Conservation (phyloP, 2,888 invertebrate species). For the Ferrisia virgata region DNA sequence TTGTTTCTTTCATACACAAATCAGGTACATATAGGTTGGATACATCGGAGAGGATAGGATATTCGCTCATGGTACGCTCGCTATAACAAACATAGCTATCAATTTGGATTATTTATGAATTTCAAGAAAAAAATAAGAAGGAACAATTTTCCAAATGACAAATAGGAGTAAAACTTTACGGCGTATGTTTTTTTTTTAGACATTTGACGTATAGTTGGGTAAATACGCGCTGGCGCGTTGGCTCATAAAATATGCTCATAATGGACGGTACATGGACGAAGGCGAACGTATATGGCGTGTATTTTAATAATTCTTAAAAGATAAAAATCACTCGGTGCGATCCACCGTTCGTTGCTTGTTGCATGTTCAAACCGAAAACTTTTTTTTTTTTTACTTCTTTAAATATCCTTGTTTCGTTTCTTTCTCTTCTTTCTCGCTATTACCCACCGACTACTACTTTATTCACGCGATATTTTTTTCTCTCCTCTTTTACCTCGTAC, state of each 20-base stretch:
- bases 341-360: background rate
- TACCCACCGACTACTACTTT: conserved; percentile 13
- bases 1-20: background rate
- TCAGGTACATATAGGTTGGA: background rate
- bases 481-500: background rate
- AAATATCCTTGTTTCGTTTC: conserved; percentile 23
- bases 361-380: conserved; percentile 37
- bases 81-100: conserved; percentile 5
- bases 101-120: conserved; percentile 25
- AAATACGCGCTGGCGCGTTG: conserved; percentile 11
- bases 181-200: background rate
- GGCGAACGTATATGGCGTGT: conserved; percentile 34
- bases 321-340: conserved; percentile 37
- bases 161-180: background rate
- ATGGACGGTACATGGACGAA: conserved; percentile 30
- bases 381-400: background rate
- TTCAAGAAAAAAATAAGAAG: conserved; percentile 11
- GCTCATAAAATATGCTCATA: conserved; percentile 30
- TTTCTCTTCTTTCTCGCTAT: background rate
- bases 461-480: conserved; percentile 33
- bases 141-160: conserved; percentile 15
- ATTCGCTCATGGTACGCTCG: background rate
- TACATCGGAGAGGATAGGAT: background rate
- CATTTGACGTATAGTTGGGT: conserved; percentile 20
- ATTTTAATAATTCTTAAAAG: conserved; percentile 40